phyloP scores from a whole-genome alignment of 2,113 vertebrate genomes.

The Diadophis punctatus region DNA sequence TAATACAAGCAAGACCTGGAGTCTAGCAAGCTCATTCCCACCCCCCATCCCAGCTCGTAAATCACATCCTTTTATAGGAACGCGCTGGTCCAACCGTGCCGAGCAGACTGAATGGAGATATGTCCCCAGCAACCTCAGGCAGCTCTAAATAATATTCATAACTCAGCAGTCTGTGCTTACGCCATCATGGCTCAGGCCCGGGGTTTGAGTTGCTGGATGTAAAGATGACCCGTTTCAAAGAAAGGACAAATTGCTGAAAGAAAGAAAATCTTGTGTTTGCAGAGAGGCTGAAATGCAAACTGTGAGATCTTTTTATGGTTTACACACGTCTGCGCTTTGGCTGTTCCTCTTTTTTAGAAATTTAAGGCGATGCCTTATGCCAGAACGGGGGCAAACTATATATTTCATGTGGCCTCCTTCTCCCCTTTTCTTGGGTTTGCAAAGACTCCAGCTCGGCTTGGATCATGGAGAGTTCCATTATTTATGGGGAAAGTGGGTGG shows the following conservation, averaged over 20 bases:
- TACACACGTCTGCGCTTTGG: neutral
- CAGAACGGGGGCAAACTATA: neutral
- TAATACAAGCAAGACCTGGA: neutral
- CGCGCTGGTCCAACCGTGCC: neutral
- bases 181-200: conserved; percentile 2
- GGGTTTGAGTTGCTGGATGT: neutral
- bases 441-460: neutral
- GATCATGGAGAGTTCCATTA: neutral
- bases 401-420: neutral
- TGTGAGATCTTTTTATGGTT: neutral
- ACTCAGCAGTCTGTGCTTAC: conserved; percentile 7
- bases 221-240: neutral
- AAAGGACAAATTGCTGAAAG: neutral
- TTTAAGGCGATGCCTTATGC: neutral
- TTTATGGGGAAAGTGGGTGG: neutral
- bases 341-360: neutral
- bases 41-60: neutral
- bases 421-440: neutral
- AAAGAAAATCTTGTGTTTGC: too few relatives aligned
- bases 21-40: neutral
- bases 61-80: neutral
- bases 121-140: neutral
- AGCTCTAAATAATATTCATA: neutral
- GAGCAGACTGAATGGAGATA: neutral
- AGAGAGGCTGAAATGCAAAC: neutral